phyloP scores from a whole-genome alignment of 2,888 invertebrate species.

The Nomada fabriciana region DNA sequence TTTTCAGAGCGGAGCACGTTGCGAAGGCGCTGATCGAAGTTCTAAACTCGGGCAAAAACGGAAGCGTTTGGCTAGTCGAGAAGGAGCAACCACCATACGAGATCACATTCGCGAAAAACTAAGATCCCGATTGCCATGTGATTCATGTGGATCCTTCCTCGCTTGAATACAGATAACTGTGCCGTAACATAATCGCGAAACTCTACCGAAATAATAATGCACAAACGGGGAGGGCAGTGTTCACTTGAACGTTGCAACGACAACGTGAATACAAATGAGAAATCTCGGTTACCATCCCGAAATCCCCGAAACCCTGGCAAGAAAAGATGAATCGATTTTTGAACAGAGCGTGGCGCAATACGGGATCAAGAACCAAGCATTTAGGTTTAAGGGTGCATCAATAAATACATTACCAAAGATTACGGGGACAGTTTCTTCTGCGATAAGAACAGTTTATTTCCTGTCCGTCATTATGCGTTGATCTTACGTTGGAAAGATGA shows the following conservation, averaged over 20 bases:
- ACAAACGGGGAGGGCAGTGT: constrained; percentile 9
- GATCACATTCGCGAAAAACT: constrained; percentile 76
- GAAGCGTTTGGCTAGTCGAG: constrained; percentile 77
- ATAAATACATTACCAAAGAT: constrained; percentile 25
- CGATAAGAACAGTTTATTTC: neutral
- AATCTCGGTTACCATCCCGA: no score
- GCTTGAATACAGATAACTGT: constrained; percentile 75
- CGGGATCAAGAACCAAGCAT: neutral
- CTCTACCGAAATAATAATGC: constrained; percentile 49
- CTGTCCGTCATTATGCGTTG: constrained; percentile 29
- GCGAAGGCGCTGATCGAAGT: constrained; percentile 82
- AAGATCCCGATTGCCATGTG: constrained; percentile 52
- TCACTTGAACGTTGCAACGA: constrained; percentile 5
- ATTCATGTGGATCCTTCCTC: constrained; percentile 70
- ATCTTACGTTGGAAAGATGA: neutral
- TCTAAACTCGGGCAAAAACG: constrained; percentile 71
- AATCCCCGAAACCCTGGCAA: no score
- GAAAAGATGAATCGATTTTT: neutral
- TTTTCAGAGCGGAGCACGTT: constrained; percentile 89
- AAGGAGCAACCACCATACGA: constrained; percentile 72
- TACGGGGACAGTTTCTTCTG: constrained; percentile 5
- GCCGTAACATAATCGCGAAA: constrained; percentile 72
- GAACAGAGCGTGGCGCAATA: neutral
- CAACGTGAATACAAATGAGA: neutral
- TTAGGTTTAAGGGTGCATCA: neutral